A percentile compares a stretch with the other conserved stretches of the same genome.
Evolutionary conservation across 2,888 invertebrate genomes (phyloP).

Genomic region (Selenia dentaria): DNA sequence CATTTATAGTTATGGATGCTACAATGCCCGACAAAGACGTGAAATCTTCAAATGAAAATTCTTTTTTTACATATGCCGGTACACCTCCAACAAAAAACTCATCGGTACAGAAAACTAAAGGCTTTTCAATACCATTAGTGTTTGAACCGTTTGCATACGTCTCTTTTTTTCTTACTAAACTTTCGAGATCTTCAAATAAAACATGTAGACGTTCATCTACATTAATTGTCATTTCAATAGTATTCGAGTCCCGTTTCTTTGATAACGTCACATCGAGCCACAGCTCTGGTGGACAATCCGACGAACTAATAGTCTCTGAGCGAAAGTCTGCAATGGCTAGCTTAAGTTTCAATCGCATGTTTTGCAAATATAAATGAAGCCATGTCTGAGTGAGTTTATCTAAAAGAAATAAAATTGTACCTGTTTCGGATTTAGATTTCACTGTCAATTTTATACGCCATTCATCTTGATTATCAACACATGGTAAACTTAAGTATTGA

Average conservation of each 20-base stretch:
- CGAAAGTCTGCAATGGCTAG: conserved; percentile 49
- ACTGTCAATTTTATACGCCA: conserved; percentile 70
- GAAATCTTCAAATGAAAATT: conserved; percentile 46
- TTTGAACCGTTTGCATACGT: background rate
- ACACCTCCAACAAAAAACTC: conserved; percentile 69
- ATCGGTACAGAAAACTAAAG: conserved; percentile 51
- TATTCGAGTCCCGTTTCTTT: conserved; percentile 57
- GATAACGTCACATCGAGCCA: conserved; percentile 68
- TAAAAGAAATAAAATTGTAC: conserved; percentile 62
- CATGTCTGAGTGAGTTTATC: conserved; percentile 50
- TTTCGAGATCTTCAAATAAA: conserved; percentile 35
- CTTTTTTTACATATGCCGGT: conserved; percentile 46
- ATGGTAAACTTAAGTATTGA: conserved; percentile 67
- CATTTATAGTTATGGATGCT: conserved; percentile 60
- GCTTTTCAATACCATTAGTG: conserved; percentile 1
- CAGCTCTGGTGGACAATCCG: conserved; percentile 58
- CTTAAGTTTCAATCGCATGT: conserved; percentile 67
- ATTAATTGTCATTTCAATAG: conserved; percentile 71
- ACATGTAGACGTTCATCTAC: conserved; percentile 66
- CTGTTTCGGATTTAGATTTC: conserved; percentile 61
- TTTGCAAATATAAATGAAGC: conserved; percentile 63
- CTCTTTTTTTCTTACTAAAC: background rate
- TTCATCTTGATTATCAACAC: conserved; percentile 58
- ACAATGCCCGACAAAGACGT: conserved; percentile 55
- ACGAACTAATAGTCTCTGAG: conserved; percentile 62